phyloP scores from a whole-genome alignment of 2,797 vertebrate genomes.

The Rhadinocentrus ornatus region DNA sequence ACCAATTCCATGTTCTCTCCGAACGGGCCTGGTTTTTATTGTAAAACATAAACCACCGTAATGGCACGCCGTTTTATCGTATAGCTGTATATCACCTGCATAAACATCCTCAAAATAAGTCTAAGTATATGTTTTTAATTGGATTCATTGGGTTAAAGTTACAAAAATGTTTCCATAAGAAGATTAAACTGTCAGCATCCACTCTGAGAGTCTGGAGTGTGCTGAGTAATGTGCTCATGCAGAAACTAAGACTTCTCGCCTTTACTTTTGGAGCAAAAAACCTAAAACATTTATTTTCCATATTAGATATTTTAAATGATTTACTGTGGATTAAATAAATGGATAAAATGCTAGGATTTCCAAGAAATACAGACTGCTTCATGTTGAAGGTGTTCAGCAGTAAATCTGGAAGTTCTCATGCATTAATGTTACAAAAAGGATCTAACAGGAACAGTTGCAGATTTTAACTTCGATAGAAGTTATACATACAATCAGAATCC shows the following conservation, averaged over 20 bases:
- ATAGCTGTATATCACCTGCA: constrained; percentile 46
- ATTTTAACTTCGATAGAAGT: constrained; percentile 30
- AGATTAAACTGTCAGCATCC: constrained; percentile 66
- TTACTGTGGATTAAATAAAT: constrained; percentile 21
- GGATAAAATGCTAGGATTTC: constrained; percentile 16
- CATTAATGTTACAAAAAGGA: constrained; percentile 15
- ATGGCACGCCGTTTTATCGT: constrained; percentile 38
- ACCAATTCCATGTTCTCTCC: constrained; percentile 60
- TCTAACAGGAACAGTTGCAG: constrained; percentile 22
- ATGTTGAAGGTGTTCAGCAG: constrained; percentile 24
- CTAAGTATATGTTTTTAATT: constrained; percentile 41
- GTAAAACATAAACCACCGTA: constrained; percentile 57
- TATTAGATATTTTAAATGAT: constrained; percentile 20
- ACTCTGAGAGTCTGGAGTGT: constrained; percentile 20
- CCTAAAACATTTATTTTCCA: neutral
- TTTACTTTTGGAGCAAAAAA: neutral
- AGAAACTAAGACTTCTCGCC: constrained; percentile 13
- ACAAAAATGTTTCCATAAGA: constrained; percentile 54
- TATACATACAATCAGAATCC: constrained; percentile 22
- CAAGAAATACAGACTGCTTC: constrained; percentile 24
- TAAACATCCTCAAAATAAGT: constrained; percentile 60
- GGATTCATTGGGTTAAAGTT: constrained; percentile 53
- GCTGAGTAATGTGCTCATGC: constrained; percentile 7
- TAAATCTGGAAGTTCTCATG: constrained; percentile 41
- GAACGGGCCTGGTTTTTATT: constrained; percentile 56